Conservation (phyloP, 1,140 invertebrate genomes). For the Cydia splendana region DNA sequence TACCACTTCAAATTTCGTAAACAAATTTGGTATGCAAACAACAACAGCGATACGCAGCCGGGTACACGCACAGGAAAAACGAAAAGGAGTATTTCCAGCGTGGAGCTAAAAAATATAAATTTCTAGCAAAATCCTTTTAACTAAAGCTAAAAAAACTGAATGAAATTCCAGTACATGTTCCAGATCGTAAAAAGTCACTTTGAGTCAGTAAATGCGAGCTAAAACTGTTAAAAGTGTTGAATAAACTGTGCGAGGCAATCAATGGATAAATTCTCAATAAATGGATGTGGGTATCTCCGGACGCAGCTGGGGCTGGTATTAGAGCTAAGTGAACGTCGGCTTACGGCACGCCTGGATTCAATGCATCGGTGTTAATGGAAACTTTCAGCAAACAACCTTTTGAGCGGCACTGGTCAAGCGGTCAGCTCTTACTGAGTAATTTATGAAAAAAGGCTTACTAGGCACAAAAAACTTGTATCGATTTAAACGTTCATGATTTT, state of each 20-base stretch:
- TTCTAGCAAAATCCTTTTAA: not conserved
- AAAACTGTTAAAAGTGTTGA: constrained; percentile 25
- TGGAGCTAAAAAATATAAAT: not conserved
- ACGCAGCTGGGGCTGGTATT: constrained; percentile 22
- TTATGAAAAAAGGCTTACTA: no score
- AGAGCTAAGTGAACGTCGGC: constrained; percentile 30
- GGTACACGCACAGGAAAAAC: not conserved
- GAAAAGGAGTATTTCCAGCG: not conserved
- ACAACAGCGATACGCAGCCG: not conserved
- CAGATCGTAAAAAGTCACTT: constrained; percentile 14
- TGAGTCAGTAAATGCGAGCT: constrained; percentile 8
- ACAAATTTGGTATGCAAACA: constrained; percentile 10
- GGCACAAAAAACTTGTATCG: no score
- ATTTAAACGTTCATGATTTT: no score
- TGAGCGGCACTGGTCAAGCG: no score
- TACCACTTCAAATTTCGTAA: not conserved
- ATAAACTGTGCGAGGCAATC: constrained; percentile 8
- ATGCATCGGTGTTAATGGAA: constrained; percentile 21
- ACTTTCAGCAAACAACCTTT: not conserved
- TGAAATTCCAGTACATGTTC: not conserved
- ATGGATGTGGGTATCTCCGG: constrained; percentile 27
- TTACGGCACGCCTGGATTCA: constrained; percentile 22
- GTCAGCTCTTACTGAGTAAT: no score
- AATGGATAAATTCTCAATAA: constrained; percentile 29
- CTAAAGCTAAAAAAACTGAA: not conserved